Base-by-base conservation (phyloP, 2,797 vertebrate genomes). In the Florisuga fusca region DNA sequence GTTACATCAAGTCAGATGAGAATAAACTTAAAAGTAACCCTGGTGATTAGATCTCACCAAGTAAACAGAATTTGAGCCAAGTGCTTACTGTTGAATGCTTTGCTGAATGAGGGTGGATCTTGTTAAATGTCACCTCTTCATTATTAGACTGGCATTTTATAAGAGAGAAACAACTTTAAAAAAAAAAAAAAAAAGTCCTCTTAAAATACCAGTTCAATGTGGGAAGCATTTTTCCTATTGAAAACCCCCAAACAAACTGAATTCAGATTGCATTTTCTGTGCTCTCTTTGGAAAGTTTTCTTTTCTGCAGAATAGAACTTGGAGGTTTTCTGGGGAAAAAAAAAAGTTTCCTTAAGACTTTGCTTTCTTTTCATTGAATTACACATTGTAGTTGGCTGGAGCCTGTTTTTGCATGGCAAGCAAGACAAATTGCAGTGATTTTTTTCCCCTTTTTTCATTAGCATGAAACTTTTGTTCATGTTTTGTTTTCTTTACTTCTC, bases 401-500 rank as follows among this genome's bases (percentile, higher is more conserved):
- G 18, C 29, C 14, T 33, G 38, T 3, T 83, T 79, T 64, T 88
- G 33, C 38, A 58, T 2, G 10, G 57, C 71, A 88, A 84, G 51
- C 79, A 66, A 34, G 63, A 34, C 3, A 57, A 62, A 91, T 41
- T 62, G n/a, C 38, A 85, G 7, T 53, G 82, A 75, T 59, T 21
- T 71, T n/a, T 58, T 73, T 25, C 16, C 38, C 38, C 38, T 38
- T 38, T 67, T 62, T 59, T 53, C 8, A 9, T 50, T 18, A 18
- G 4, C 4, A n/a, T 51, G 20, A 53, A 71, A 63, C 51, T 5
- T 96, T 95, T 88, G 50, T 78, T 97, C 57, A 96, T 61, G 43
- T 48, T 71, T 89, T 89, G 25, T 87, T 87, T 80, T 76, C 54
- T 85, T 79, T 95, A 33, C 69, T 95, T 98, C 83, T 98, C 87